Evolutionary conservation across 1,140 invertebrate species (phyloP), one percentile per base, ranked within the genome.

Genomic region (Drosophila kikkawai): DNA sequence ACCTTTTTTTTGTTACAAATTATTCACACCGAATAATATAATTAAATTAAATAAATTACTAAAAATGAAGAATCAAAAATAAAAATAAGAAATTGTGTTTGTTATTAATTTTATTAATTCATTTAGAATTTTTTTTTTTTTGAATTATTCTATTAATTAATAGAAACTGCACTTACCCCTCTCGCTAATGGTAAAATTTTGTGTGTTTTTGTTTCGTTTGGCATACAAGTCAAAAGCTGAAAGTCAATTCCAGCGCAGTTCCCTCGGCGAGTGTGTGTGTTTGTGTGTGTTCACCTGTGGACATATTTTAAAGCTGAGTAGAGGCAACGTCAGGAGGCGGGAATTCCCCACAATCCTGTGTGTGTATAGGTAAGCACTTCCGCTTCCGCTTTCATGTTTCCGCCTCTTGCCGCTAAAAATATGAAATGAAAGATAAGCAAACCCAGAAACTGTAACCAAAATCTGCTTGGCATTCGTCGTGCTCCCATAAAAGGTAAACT

Each of bases 321-420:
- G 59, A 75, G 58, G 37, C 78, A 56, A 11, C 15, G 26, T 26
- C 26, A 50, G 48, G 15, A 29, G 48, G 26, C 47, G 29, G 53
- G 26, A 17, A 34, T 44, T 29, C 53, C 42, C 58, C 51, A 26
- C n/a, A 39, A 64, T 34, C 34, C 60, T 44, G 39, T 22, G 50
- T 26, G 17, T 60, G 17, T 67, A 68, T 75, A 68, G 73, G 84
- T 84, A 88, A 87, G 84, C 77, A 88, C 84, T 88, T 87, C 80
- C 83, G 80, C 73, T 88, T 88, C 84, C 83, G 83, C 77, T 87
- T 87, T 87, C 71, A 87, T 80, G 80, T 79, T 80, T 57, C 77
- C 51, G 39, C 70, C 36, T 57, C 50, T 73, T 42, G 65, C 48
- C 48, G 61, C 61, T 75, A 37, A 69, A 76, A 22, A 61, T 56